A percentile compares a stretch with the other conserved stretches of the same genome.
Evolutionary conservation across 2,113 vertebrate species (phyloP).

Genomic region (Irena cyanogastra): DNA sequence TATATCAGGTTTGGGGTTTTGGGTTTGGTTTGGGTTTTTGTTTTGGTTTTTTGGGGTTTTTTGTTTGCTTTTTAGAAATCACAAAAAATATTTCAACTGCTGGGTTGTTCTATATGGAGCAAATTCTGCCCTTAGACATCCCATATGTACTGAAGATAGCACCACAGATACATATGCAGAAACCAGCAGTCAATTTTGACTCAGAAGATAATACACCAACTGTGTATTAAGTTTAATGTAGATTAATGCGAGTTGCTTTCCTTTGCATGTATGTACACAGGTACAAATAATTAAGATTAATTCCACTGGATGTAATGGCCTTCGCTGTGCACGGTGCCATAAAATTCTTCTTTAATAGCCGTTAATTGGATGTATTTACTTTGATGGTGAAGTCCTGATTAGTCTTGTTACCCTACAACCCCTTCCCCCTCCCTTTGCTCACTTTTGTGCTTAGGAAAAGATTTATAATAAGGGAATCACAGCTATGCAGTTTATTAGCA

Average conservation of each 20-base stretch:
- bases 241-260: slow-evolving; percentile 87
- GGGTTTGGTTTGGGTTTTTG: not conserved
- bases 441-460: slow-evolving; percentile 56
- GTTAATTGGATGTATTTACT: slow-evolving; percentile 81
- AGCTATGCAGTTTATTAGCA: slow-evolving; percentile 26
- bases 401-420: slow-evolving; percentile 70
- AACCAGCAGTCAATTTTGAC: slow-evolving; percentile 76
- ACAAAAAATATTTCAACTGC: slow-evolving; percentile 33
- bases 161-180: slow-evolving; percentile 59
- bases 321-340: slow-evolving; percentile 80
- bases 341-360: slow-evolving; percentile 80
- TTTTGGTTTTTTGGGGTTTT: not conserved
- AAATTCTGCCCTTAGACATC: slow-evolving; percentile 69
- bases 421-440: not conserved
- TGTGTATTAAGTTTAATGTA: slow-evolving; percentile 84
- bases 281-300: slow-evolving; percentile 93
- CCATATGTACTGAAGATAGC: slow-evolving; percentile 61
- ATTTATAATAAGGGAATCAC: slow-evolving; percentile 48
- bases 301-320: slow-evolving; percentile 76
- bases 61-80: slow-evolving; percentile 53
- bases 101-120: slow-evolving; percentile 52
- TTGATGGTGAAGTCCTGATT: slow-evolving; percentile 80
- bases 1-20: not conserved
- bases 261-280: slow-evolving; percentile 76
- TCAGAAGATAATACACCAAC: slow-evolving; percentile 76